Percentiles rank a stretch among this genome's conserved stretches.
Conservation (phyloP, 92 coral and sea anemone genomes). For the Porites cylindrica region DNA sequence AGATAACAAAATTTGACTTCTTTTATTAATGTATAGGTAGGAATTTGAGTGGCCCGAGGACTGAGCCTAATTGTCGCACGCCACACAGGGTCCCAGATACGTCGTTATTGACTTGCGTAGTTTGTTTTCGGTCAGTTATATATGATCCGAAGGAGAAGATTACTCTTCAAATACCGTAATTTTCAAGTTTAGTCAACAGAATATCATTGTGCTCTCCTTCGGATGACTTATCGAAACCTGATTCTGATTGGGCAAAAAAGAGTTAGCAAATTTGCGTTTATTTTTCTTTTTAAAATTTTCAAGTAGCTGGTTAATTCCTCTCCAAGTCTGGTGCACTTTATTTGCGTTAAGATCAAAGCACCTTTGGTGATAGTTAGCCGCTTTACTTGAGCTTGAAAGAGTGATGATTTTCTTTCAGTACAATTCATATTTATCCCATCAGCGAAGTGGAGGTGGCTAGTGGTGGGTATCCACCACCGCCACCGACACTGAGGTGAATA, state of each 20-base stretch:
- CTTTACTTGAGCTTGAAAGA: too few relatives aligned
- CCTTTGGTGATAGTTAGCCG: too few relatives aligned
- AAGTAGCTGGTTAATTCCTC: too few relatives aligned
- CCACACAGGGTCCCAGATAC: background rate
- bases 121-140: conserved; percentile 14
- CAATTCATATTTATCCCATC: too few relatives aligned
- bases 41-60: conserved; percentile 20
- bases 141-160: conserved; percentile 15
- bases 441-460: too few relatives aligned
- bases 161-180: background rate
- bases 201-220: background rate
- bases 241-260: too few relatives aligned
- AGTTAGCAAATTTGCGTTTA: background rate
- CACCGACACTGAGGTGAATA: too few relatives aligned
- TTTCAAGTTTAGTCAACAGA: background rate
- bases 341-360: too few relatives aligned
- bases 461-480: too few relatives aligned
- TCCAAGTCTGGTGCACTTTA: too few relatives aligned
- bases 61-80: conserved; percentile 35
- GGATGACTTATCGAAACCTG: background rate
- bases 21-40: background rate
- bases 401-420: too few relatives aligned
- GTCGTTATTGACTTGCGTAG: background rate
- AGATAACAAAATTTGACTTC: background rate
- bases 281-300: background rate